Base-by-base conservation (phyloP, 2,113 vertebrate genomes). In the Progne subis region DNA sequence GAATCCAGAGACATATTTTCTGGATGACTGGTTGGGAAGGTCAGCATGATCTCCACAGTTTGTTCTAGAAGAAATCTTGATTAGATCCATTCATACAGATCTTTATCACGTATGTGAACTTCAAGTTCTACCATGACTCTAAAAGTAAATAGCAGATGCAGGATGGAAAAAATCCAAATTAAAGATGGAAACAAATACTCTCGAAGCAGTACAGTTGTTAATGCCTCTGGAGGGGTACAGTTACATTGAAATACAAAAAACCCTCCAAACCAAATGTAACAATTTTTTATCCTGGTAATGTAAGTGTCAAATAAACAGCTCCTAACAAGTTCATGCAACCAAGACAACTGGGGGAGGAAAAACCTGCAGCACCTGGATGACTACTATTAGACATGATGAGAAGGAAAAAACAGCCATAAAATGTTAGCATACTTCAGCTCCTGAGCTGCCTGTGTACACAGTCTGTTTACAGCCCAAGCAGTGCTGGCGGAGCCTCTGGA, bases 51-150 rank as follows among this genome's bases (percentile, higher is more conserved):
- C 64, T 79, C 76, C 34, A 78, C 43, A 88, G 55, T 78, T 91
- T 90, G 84, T 94, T 93, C 86, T 84, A 94, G 94, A 93, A 96
- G 78, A 96, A 96, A 82, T 79, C 52, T 59, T 95, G 88, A 94
- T 94, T 90, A 92, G 44, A 78, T 93, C 74, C 3, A 0, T 93
- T 77, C 77, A 57, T 85, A 56, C 52, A 96, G 96, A 97, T 96
- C 92, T 52, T 94, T 96, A 94, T 97, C 94, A 50, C 77, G 52
- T 60, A 93, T 47, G 64, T 90, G 80, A 92, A 87, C 86, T 95
- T 84, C 50, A 80, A 92, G 17, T 67, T 92, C 89, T 76, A 75
- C 32, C 59, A 37, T 43, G 3, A 0, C 26, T 94, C 47, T 44
- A 60, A 95, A 92, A 92, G 90, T 70, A 91, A 77, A 91, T 75